A percentile compares a stretch with the other conserved stretches of the same genome.
phyloP scores from a whole-genome alignment of 2,797 vertebrate species.

The Synanceia verrucosa region DNA sequence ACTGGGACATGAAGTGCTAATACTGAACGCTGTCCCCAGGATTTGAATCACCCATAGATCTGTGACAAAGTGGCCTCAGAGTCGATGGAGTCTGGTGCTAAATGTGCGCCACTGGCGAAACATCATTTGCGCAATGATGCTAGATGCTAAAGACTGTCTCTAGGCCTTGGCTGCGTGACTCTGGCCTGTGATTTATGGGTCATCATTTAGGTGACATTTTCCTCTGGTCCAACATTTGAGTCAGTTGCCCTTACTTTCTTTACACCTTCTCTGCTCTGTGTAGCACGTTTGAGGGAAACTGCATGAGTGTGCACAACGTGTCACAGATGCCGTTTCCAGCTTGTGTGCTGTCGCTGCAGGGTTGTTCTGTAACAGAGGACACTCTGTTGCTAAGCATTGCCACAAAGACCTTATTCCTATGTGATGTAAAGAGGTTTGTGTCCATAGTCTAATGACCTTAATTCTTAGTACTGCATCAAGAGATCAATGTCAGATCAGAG shows the following conservation, averaged over 20 bases:
- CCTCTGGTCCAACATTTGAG: slow-evolving; percentile 53
- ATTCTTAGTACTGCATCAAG: slow-evolving; percentile 5
- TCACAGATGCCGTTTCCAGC: slow-evolving; percentile 8
- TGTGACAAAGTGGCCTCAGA: slow-evolving; percentile 62
- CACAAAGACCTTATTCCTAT: slow-evolving; percentile 21
- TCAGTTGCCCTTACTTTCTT: slow-evolving; percentile 52
- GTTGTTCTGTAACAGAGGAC: slow-evolving; percentile 27
- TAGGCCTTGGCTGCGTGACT: slow-evolving; percentile 60
- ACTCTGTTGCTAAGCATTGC: background rate
- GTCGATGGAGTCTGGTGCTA: slow-evolving; percentile 75
- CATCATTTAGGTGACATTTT: slow-evolving; percentile 71
- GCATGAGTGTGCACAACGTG: slow-evolving; percentile 8
- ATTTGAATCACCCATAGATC: slow-evolving; percentile 71
- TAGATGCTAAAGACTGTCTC: slow-evolving; percentile 68
- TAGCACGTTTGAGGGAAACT: slow-evolving; percentile 27
- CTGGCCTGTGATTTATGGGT: slow-evolving; percentile 71
- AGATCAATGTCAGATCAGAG: background rate
- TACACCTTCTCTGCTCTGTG: slow-evolving; percentile 52
- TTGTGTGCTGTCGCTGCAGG: slow-evolving; percentile 31
- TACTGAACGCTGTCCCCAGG: slow-evolving; percentile 58
- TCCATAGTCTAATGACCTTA: background rate
- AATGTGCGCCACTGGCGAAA: slow-evolving; percentile 66
- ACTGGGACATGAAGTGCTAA: slow-evolving; percentile 68
- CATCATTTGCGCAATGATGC: slow-evolving; percentile 62
- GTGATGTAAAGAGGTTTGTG: slow-evolving; percentile 35